Conservation (phyloP, 1,140 invertebrate species). For the Aleiodes sp. region DNA sequence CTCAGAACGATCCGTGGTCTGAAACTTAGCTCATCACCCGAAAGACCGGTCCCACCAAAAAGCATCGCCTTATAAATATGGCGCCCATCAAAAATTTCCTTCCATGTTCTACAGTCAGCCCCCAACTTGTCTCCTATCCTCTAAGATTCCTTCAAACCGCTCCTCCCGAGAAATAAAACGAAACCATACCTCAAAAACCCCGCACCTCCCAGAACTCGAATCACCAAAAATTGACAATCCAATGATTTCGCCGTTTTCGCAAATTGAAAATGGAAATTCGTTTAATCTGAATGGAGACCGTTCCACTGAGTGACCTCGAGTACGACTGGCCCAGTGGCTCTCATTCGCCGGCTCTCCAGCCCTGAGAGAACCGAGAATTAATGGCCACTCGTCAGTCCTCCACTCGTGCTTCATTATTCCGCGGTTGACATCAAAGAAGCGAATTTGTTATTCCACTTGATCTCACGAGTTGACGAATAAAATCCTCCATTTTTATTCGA, state of each 20-base stretch:
- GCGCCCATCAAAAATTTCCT: no score
- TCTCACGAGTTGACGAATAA: not conserved
- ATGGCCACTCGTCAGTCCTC: not conserved
- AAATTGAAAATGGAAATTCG: slow-evolving; percentile 28
- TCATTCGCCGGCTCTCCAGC: slow-evolving; percentile 1
- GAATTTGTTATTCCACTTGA: not conserved
- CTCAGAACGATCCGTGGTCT: no score
- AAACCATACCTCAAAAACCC: no score
- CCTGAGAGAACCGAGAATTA: not conserved
- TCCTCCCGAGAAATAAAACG: no score
- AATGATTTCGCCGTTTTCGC: not conserved
- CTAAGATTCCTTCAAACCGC: no score
- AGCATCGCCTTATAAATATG: no score
- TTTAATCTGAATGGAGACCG: not conserved
- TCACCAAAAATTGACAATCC: no score
- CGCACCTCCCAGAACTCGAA: no score
- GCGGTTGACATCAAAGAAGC: slow-evolving; percentile 5
- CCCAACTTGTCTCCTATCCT: no score
- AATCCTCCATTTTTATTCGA: not conserved
- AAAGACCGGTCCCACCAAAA: no score
- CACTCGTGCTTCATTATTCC: slow-evolving; percentile 1
- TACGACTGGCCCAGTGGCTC: slow-evolving; percentile 17
- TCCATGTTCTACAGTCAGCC: no score
- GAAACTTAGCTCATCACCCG: no score
- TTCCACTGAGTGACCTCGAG: slow-evolving; percentile 17